phyloP scores from a whole-genome alignment of 2,797 vertebrate genomes.

The Sphaeramia orbicularis region DNA sequence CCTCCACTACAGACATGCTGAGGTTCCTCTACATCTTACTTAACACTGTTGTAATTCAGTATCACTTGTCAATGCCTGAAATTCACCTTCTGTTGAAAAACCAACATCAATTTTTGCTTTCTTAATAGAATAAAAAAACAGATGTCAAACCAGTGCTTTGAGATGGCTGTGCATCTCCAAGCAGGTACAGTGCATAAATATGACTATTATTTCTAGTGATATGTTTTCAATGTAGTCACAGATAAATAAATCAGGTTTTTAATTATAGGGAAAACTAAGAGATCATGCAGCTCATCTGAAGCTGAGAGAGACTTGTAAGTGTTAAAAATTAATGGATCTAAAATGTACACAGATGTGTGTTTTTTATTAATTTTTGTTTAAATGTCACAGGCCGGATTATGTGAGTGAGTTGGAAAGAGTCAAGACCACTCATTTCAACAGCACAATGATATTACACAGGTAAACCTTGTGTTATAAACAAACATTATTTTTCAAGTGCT shows the following conservation, averaged over 20 bases:
- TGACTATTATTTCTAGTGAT: not conserved
- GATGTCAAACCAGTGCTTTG: conserved; percentile 87
- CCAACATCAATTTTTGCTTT: conserved; percentile 7
- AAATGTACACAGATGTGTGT: not conserved
- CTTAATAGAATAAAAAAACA: conserved; percentile 82
- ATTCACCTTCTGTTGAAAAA: not conserved
- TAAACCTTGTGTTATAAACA: conserved; percentile 24
- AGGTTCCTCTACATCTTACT: conserved; percentile 59
- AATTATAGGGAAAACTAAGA: conserved; percentile 70
- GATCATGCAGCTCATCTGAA: conserved; percentile 68
- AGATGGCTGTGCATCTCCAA: conserved; percentile 81
- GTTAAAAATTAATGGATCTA: not conserved
- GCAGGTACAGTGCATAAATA: conserved; percentile 76
- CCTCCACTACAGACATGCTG: conserved; percentile 65
- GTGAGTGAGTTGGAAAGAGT: conserved; percentile 76
- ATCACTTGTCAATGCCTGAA: not conserved
- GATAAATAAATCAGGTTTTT: conserved; percentile 18
- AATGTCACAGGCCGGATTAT: conserved; percentile 74
- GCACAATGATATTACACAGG: conserved; percentile 82
- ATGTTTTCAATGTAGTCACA: not conserved
- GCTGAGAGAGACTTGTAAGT: conserved; percentile 82
- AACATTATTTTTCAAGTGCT: too few species aligned
- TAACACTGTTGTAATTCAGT: not conserved
- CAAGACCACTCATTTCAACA: conserved; percentile 77
- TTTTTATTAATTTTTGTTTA: not conserved